These are phyloP conservation scores for Artibeus jamaicensis DNA, from an alignment of 2,797 vertebrate species.

Conservation along the genomic window DNA sequence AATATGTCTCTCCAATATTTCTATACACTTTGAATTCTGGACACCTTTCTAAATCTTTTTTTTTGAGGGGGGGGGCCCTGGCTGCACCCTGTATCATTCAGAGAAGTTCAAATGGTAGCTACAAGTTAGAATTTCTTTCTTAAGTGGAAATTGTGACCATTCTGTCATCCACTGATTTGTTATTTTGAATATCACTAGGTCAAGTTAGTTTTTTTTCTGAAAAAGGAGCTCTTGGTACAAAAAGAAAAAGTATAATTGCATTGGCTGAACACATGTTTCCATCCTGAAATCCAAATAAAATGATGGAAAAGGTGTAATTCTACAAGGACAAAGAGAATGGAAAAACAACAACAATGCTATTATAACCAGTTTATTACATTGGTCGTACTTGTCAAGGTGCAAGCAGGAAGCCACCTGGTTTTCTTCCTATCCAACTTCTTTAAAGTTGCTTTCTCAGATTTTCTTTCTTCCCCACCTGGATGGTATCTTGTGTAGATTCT, in stretches of 20 bases:
- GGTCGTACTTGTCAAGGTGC: not conserved
- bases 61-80: too few species aligned
- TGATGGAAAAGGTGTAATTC: not conserved
- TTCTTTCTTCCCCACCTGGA: not conserved
- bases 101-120: not conserved
- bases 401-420: not conserved
- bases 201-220: constrained; percentile 11
- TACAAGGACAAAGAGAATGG: not conserved
- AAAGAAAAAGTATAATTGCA: not conserved
- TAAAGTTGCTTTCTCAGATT: not conserved
- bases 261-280: not conserved
- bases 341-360: not conserved
- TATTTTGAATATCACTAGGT: not conserved
- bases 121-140: not conserved
- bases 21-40: too few species aligned
- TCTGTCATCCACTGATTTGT: not conserved
- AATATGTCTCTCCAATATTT: too few species aligned
- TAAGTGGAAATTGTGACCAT: not conserved
- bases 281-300: not conserved
- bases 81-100: too few species aligned
- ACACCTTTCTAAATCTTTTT: too few species aligned
- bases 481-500: not conserved
- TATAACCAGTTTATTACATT: not conserved
- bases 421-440: not conserved
- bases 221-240: not conserved